Conservation (phyloP, 1,140 invertebrate genomes). For the Drosophila arizonae region DNA sequence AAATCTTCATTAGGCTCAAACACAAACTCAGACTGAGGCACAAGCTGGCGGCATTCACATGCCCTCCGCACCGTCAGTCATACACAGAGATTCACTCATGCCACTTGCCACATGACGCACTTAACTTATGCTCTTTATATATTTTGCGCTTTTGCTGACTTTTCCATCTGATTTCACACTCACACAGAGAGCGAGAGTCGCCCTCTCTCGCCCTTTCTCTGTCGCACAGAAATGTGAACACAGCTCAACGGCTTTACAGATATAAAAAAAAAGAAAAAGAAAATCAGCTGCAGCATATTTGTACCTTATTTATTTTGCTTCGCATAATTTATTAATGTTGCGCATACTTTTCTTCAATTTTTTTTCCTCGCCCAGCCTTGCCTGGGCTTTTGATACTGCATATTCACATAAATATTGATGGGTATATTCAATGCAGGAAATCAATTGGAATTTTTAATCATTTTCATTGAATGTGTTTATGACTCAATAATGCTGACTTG, state of each 20-base stretch:
- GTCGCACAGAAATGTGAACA: conserved; percentile 2
- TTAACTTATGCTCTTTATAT: conserved; percentile 72
- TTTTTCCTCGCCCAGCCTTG: conserved; percentile 7
- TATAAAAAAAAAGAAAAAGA: conserved; percentile 12
- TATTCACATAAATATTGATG: background rate
- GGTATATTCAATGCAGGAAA: background rate
- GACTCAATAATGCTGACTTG: background rate
- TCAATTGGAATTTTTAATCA: background rate
- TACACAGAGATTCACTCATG: conserved; percentile 16
- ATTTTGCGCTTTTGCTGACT: conserved; percentile 52
- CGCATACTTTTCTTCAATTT: conserved; percentile 18
- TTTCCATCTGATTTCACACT: conserved; percentile 66
- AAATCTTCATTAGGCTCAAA: conserved; percentile 71
- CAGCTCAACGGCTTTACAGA: conserved; percentile 52
- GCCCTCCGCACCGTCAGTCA: conserved; percentile 4
- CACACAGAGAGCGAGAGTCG: background rate
- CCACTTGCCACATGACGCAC: conserved; percentile 46
- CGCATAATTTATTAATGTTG: conserved; percentile 72
- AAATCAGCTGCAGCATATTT: conserved; percentile 53
- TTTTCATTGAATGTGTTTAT: background rate
- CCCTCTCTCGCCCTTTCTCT: background rate
- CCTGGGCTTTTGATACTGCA: conserved; percentile 2
- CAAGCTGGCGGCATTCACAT: conserved; percentile 20
- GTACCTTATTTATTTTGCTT: conserved; percentile 72
- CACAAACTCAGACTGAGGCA: conserved; percentile 1